These are phyloP conservation scores for Rallus crepitans DNA, from an alignment of 2,797 vertebrate species.

Conservation along the genomic window DNA sequence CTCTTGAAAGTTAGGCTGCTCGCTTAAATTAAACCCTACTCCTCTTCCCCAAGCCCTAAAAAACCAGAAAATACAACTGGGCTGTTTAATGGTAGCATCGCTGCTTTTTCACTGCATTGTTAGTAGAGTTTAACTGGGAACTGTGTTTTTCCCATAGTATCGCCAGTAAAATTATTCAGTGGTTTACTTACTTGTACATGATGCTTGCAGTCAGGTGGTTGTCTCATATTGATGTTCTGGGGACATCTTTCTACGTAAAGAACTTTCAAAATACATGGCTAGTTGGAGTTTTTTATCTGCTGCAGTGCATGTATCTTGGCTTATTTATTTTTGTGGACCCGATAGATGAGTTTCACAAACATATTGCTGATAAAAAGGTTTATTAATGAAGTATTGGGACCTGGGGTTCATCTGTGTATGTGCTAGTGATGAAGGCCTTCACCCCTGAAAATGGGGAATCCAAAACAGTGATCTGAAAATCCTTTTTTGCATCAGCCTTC, in stretches of 20 bases:
- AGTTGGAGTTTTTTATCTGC: neutral
- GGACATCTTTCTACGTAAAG: neutral
- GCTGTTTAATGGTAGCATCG: neutral
- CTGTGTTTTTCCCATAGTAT: neutral
- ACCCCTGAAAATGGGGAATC: neutral
- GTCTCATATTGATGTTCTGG: neutral
- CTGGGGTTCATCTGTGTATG: neutral
- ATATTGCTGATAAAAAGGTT: neutral
- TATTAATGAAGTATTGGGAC: neutral
- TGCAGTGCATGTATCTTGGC: neutral
- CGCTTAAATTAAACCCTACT: neutral
- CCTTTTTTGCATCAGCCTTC: neutral
- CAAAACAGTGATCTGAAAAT: neutral
- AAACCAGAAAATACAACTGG: fast-evolving
- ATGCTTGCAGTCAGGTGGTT: neutral
- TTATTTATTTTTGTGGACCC: neutral
- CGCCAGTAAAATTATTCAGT: neutral
- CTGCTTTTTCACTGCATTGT: neutral
- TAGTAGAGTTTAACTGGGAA: neutral
- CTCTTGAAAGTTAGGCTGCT: neutral
- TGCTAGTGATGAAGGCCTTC: neutral
- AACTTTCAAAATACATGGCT: neutral
- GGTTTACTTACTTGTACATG: neutral
- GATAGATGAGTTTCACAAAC: neutral
- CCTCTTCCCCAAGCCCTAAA: neutral